These are phyloP conservation scores for Tenthredo notha DNA, from an alignment of 2,888 invertebrate species.

Conservation along the genomic window DNA sequence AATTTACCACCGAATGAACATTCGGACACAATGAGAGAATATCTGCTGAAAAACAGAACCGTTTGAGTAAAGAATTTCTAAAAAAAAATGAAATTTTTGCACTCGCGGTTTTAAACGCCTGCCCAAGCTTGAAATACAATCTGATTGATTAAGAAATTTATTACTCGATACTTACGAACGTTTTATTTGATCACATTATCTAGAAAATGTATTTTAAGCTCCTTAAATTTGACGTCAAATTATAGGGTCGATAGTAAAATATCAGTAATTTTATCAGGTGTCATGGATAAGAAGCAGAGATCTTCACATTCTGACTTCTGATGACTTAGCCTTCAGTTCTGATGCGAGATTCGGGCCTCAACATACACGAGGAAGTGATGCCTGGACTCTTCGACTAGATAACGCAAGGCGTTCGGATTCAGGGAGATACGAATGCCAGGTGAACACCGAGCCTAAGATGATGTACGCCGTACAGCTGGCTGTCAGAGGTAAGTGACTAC, in stretches of 20 bases:
- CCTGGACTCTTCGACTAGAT: constrained; percentile 83
- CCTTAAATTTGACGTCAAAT: background rate
- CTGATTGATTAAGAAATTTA: background rate
- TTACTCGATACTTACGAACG: background rate
- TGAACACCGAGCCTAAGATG: constrained; percentile 88
- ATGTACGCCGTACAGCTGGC: constrained; percentile 84
- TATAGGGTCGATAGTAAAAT: background rate
- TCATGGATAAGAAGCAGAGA: constrained; percentile 88
- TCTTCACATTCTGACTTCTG: constrained; percentile 85
- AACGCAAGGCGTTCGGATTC: constrained; percentile 82
- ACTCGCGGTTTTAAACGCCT: background rate
- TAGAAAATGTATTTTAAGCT: background rate
- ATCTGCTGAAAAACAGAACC: background rate
- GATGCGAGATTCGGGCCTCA: constrained; percentile 84
- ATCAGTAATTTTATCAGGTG: constrained; percentile 80
- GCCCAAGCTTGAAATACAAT: background rate
- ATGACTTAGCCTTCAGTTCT: constrained; percentile 83
- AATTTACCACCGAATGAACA: background rate
- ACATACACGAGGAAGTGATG: constrained; percentile 79
- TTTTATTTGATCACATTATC: background rate
- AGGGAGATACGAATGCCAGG: constrained; percentile 88
- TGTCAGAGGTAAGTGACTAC: constrained; percentile 81
- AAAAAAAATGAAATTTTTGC: background rate
- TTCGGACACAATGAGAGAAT: constrained; percentile 8
- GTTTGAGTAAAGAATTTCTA: background rate